Evolutionary conservation across 2,797 vertebrate species (phyloP).

Genomic region (Danio aesculapii): DNA sequence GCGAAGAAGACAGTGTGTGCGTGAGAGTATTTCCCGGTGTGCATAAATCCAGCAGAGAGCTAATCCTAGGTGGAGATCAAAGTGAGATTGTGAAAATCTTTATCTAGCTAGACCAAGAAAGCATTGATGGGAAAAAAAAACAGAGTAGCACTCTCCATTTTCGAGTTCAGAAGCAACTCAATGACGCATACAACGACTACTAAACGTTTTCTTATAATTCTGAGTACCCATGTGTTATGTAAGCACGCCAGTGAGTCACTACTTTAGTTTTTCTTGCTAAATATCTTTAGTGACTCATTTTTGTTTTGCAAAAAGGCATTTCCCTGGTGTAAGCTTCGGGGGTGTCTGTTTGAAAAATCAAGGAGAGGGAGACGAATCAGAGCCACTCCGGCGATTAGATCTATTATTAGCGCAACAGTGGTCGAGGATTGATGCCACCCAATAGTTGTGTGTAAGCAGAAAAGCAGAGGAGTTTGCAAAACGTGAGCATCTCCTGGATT

Average conservation of each 20-base stretch:
- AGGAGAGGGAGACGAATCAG: conserved; percentile 35
- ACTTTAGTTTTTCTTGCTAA: neutral
- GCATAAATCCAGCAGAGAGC: conserved; percentile 45
- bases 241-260: neutral
- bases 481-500: conserved; percentile 74
- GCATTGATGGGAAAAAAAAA: conserved; percentile 30
- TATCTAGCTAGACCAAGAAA: conserved; percentile 48
- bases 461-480: conserved; percentile 77
- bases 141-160: neutral
- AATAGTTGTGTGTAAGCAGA: conserved; percentile 68
- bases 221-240: conserved; percentile 1
- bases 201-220: conserved; percentile 32
- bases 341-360: conserved; percentile 39
- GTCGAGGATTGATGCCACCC: conserved; percentile 72
- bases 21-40: conserved; percentile 45
- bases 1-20: conserved; percentile 3
- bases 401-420: conserved; percentile 69
- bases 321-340: neutral
- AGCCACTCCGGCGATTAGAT: conserved; percentile 65
- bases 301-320: neutral
- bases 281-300: neutral
- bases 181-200: neutral
- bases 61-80: conserved; percentile 60
- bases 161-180: conserved; percentile 24
- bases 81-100: conserved; percentile 57